Evolutionary conservation across 2,888 invertebrate species (phyloP), one percentile per base, ranked within the genome.

Genomic region (Hybos culiciformis): DNA sequence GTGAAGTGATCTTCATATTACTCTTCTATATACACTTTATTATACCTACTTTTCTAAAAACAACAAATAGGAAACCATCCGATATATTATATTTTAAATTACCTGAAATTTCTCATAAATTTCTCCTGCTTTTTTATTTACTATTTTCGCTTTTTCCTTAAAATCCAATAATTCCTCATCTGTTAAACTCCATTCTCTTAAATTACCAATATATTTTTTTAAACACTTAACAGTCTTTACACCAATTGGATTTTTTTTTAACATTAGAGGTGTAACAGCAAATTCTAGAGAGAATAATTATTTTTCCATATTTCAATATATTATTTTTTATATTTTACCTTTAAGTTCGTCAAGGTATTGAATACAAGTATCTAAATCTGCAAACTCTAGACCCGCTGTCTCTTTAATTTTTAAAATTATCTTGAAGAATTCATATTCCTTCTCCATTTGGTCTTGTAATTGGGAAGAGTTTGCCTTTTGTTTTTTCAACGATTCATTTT

Each of bases 161-260:
- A 86, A 86, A 18, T 66, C 61, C 1, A 72, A 64, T 40, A 75
- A 72, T 48, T 80, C 78, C 24, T 74, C 74, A 2, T 69, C 69
- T 4, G 61, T 64, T 46, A 78, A 68, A 51, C 78, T 77, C 87
- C 87, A 87, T 14, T 78, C 73, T 5, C 75, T 72, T 3, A 78
- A 67, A 62, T 87, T 87, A 7, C 88, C 88, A 29, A 86, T 77
- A 61, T 88, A 90, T 36, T 78, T 74, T 14, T 82, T 71, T 62
- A 85, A 69, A 46, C 83, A 74, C 53, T 81, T 80, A 41, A 87
- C 73, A 1, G 85, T 86, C 55, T 84, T 80, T 37, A 88, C 72
- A 51, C 83, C 74, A 37, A 79, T 76, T 1, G 86, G 80, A 67
- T 87, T 83, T 52, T 87, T 87, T 43, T 84, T 73, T 33, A 91